Evolutionary conservation across 2,888 invertebrate genomes (phyloP), one percentile per base, ranked within the genome.

Genomic region (Drosophila ezoana): DNA sequence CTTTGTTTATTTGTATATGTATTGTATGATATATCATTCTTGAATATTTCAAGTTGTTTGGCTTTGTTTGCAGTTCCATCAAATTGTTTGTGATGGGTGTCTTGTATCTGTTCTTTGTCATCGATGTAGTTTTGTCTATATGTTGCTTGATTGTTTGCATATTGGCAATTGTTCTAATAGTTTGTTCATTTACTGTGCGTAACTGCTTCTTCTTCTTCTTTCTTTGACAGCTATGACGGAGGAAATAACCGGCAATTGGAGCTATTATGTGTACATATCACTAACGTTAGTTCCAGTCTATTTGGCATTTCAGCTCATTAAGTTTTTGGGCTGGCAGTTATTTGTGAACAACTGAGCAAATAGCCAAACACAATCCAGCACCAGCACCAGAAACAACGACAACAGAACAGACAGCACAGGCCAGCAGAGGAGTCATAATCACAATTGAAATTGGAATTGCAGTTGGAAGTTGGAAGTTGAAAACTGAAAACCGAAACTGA

Each of bases 251-350:
- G 91, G 91, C 68, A 89, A 90, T 81, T 91, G 90, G 90, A 90
- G 84, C 73, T 92, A 92, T 79, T 92, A 92, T 72, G 77, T 92
- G 68, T 91, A 91, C 72, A 90, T 92, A 72, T 76, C 91, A 76
- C 74, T 92, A 61, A 92, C 92, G 64, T 70, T 92, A 59, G 84
- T 92, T 76, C 92, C 92, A 69, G 92, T 92, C 76, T 92, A 92
- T 85, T 90, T 92, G 88, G 90, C 90, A 72, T 92, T 92, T 84
- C 91, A 92, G 84, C 88, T 92, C 66, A 85, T 92, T 76, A 91
- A 91, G 83, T 92, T 92, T 90, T 90, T 92, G 82, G 92, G 92
- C 73, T 92, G 92, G 92, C 90, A 92, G 81, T 81, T 92, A 73
- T 92, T 92, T 76, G 90, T 92, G 61, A 92, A 92, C 88, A 92